Conservation (phyloP, 2,888 invertebrate species). For the Drosophila birchii region DNA sequence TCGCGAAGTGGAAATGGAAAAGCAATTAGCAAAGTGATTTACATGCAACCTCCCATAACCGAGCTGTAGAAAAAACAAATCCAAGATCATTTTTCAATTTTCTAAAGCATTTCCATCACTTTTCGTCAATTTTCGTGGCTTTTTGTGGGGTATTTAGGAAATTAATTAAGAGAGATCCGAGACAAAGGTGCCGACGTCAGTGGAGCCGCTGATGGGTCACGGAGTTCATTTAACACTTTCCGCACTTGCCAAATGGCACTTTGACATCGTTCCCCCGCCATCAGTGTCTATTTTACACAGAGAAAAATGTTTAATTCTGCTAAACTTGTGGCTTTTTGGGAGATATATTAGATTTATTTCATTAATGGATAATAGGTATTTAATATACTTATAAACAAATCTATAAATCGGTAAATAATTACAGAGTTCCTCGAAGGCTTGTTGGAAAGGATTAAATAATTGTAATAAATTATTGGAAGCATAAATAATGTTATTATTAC, state of each 20-base stretch:
- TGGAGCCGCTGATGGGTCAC: constrained; percentile 34
- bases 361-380: background rate
- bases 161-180: constrained; percentile 81
- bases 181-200: constrained; percentile 64
- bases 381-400: background rate
- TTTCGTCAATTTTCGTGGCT: constrained; percentile 20
- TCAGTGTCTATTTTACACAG: background rate
- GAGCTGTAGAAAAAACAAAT: constrained; percentile 1
- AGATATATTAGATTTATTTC: background rate
- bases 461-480: background rate
- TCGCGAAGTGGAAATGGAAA: constrained; percentile 38
- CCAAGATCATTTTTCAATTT: constrained; percentile 32
- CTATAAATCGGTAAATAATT: background rate
- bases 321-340: background rate
- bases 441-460: background rate
- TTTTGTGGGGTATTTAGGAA: constrained; percentile 63
- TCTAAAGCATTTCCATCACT: constrained; percentile 46
- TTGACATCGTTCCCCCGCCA: constrained; percentile 28
- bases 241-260: constrained; percentile 37
- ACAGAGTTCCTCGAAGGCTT: background rate
- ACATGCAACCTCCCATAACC: constrained; percentile 75
- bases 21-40: constrained; percentile 78
- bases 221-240: constrained; percentile 67
- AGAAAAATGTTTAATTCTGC: background rate
- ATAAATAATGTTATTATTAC: background rate